Conservation (phyloP, 53 echinoderm and acorn worm genomes). For the Holothuria scabra region DNA sequence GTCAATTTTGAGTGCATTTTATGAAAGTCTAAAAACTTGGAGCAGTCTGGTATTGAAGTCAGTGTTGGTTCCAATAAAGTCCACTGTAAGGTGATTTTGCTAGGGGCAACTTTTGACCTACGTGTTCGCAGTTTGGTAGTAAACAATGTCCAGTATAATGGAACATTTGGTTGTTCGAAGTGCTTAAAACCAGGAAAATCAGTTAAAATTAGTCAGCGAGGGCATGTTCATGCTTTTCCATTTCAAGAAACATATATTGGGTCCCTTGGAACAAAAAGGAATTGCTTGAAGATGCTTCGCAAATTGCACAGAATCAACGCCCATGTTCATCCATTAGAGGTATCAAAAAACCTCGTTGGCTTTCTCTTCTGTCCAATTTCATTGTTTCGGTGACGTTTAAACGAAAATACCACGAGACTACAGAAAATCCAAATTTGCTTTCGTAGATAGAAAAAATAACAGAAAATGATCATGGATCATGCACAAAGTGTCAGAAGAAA, state of each 20-base stretch:
- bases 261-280: neutral
- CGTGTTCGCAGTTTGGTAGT: neutral
- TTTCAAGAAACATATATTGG: neutral
- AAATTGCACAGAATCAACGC: neutral
- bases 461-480: too few species aligned
- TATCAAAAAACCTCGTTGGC: constrained; percentile 1
- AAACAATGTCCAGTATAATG: too few species aligned
- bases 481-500: too few species aligned
- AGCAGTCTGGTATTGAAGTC: too few species aligned
- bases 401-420: too few species aligned
- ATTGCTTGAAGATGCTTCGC: neutral
- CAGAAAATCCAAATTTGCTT: too few species aligned
- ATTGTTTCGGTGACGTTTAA: too few species aligned
- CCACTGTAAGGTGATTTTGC: constrained; percentile 6
- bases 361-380: constrained; percentile 1
- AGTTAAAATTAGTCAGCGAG: constrained; percentile 21
- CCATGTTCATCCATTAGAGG: neutral
- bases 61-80: neutral
- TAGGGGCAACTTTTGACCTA: constrained; percentile 10
- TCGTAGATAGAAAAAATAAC: too few species aligned
- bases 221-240: constrained; percentile 7
- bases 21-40: neutral
- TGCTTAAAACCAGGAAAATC: neutral
- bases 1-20: constrained; percentile 5
- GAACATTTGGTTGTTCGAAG: neutral